These are phyloP conservation scores for Caenorhabditis becei DNA, from an alignment of 2,888 invertebrate genomes.

Conservation along the genomic window DNA sequence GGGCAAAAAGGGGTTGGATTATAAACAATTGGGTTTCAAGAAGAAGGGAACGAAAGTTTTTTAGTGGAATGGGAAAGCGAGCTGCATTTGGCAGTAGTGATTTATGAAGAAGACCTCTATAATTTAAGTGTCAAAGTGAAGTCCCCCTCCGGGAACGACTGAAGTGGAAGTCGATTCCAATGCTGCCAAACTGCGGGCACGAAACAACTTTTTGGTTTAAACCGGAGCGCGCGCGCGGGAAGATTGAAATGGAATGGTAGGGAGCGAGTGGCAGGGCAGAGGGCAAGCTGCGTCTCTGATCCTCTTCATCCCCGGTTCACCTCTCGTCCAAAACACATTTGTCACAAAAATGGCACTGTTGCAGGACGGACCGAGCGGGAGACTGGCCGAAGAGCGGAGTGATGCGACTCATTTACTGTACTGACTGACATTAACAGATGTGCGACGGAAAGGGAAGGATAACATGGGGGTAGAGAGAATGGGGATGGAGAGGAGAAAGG, in stretches of 20 bases:
- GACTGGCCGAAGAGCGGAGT: slow-evolving; percentile 12
- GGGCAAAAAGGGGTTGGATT: slow-evolving; percentile 21
- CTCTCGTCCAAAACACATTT: slow-evolving; percentile 42
- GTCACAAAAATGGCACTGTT: slow-evolving; percentile 60
- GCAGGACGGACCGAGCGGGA: slow-evolving; percentile 18
- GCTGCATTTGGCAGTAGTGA: slow-evolving; percentile 21
- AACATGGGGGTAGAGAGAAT: not conserved
- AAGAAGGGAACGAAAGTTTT: slow-evolving; percentile 7
- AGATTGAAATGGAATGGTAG: slow-evolving; percentile 38
- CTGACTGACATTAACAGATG: slow-evolving; percentile 27
- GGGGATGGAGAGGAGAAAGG: slow-evolving; percentile 1
- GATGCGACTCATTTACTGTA: slow-evolving; percentile 27
- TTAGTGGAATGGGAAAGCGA: not conserved
- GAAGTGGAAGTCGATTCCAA: not conserved
- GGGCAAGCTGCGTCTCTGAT: slow-evolving; percentile 32
- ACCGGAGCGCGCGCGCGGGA: slow-evolving; percentile 26
- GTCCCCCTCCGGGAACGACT: not conserved
- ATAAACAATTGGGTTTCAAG: slow-evolving; percentile 47
- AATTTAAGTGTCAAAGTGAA: slow-evolving; percentile 37
- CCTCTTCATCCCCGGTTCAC: slow-evolving; percentile 21
- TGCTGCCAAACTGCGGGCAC: not conserved
- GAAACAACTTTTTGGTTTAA: slow-evolving; percentile 4
- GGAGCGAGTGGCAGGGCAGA: slow-evolving; percentile 14
- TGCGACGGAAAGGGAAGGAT: not conserved
- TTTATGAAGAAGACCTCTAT: slow-evolving; percentile 35